phyloP scores from a whole-genome alignment of 2,113 vertebrate species.

The Epinephelus lanceolatus region DNA sequence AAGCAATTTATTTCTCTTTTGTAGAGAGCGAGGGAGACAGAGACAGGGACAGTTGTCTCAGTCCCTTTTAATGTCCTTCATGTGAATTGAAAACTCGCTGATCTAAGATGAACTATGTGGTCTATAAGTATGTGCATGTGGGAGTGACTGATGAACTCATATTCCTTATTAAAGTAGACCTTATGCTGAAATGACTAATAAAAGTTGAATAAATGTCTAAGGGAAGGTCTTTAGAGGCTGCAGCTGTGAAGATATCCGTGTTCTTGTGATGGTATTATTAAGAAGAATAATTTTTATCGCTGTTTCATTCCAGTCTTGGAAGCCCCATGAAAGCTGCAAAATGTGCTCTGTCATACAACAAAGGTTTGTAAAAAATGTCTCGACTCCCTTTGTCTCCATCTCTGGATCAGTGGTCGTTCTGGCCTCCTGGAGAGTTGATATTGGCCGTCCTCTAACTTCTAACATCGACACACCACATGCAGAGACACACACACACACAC shows the following conservation, averaged over 20 bases:
- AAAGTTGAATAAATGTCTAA: slow-evolving; percentile 2
- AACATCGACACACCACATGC: slow-evolving; percentile 20
- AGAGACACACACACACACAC: not conserved
- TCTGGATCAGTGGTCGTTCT: slow-evolving; percentile 28
- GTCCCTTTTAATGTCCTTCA: slow-evolving; percentile 31
- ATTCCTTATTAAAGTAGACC: not conserved
- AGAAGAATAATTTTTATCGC: not conserved
- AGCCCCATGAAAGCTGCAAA: slow-evolving; percentile 21
- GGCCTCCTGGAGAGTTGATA: slow-evolving; percentile 52
- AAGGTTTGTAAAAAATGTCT: slow-evolving; percentile 31
- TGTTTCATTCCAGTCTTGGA: slow-evolving; percentile 5
- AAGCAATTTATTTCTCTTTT: slow-evolving; percentile 67
- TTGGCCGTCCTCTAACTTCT: slow-evolving; percentile 62
- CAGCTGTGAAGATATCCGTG: not conserved
- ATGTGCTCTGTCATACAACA: slow-evolving; percentile 24
- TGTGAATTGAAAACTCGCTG: slow-evolving; percentile 37
- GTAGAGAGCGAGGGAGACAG: slow-evolving; percentile 13
- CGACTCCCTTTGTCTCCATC: slow-evolving; percentile 7
- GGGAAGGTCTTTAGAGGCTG: not conserved
- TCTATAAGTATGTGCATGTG: not conserved
- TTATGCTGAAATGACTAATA: not conserved
- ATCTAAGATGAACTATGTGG: slow-evolving; percentile 19
- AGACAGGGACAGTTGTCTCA: slow-evolving; percentile 19
- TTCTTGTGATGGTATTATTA: not conserved
- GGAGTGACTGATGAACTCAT: not conserved